Percentiles rank a stretch among this genome's conserved stretches.
Evolutionary conservation across 2,888 invertebrate species (phyloP).

Genomic region (Drosophila austrosaltans): DNA sequence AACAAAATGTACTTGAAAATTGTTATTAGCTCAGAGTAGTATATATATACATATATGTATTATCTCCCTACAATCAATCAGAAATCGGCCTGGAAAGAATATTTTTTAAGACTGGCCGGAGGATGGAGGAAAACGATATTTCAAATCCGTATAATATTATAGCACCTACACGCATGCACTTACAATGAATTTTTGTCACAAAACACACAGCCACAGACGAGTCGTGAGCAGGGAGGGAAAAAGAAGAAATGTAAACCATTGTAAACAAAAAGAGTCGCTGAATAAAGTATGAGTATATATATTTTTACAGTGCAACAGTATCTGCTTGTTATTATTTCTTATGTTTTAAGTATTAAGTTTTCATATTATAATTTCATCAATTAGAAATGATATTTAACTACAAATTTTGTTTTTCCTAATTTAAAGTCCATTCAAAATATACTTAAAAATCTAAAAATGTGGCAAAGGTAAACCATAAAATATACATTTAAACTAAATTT

Average conservation of each 20-base stretch:
- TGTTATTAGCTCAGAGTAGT: constrained; percentile 57
- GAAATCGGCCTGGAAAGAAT: background rate
- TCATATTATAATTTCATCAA: too few species aligned
- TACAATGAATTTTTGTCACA: too few species aligned
- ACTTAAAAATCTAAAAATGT: too few species aligned
- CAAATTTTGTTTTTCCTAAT: too few species aligned
- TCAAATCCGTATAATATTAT: constrained; percentile 34
- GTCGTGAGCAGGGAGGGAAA: background rate
- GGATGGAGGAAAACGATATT: constrained; percentile 26
- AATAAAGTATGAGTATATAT: constrained; percentile 62
- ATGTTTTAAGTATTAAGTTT: too few species aligned
- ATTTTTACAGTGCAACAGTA: constrained; percentile 62
- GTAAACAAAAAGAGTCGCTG: constrained; percentile 44
- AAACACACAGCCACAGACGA: constrained; percentile 20
- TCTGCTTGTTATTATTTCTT: background rate
- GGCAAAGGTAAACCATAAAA: too few species aligned
- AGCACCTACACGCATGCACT: constrained; percentile 25
- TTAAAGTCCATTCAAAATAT: too few species aligned
- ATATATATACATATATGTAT: constrained; percentile 25
- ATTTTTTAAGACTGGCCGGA: constrained; percentile 2
- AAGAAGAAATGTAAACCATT: constrained; percentile 41
- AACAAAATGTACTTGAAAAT: constrained; percentile 18
- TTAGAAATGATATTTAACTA: too few species aligned
- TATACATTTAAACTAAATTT: too few species aligned
- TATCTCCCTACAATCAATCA: constrained; percentile 2